Evolutionary conservation across 2,888 invertebrate species (phyloP).

Genomic region (Doris montereyensis): DNA sequence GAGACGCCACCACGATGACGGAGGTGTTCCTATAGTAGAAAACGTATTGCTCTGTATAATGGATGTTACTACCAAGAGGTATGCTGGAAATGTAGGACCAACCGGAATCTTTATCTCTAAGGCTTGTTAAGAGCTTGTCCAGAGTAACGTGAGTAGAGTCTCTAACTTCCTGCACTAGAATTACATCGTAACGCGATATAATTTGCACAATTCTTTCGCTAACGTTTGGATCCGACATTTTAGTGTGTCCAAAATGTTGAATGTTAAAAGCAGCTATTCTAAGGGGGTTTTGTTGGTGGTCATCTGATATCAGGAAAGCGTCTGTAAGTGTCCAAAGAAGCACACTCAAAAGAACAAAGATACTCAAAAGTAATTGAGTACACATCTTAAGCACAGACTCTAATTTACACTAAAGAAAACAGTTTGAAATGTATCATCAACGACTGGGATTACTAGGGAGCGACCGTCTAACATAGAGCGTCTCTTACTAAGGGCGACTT

Average conservation of each 20-base stretch:
- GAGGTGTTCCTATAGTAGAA: not conserved
- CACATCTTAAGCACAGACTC: too few species aligned
- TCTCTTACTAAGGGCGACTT: too few species aligned
- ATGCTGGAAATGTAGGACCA: not conserved
- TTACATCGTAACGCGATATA: not conserved
- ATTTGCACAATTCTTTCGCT: not conserved
- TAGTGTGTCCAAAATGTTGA: not conserved
- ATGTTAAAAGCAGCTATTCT: not conserved
- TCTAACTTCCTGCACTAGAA: not conserved
- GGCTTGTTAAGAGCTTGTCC: not conserved
- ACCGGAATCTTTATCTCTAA: not conserved
- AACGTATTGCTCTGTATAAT: not conserved
- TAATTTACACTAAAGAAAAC: too few species aligned
- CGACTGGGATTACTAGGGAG: too few species aligned
- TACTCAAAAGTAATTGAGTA: too few species aligned
- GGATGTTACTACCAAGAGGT: not conserved
- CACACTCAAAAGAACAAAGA: too few species aligned
- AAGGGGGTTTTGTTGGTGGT: not conserved
- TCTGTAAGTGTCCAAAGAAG: too few species aligned
- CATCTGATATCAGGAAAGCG: not conserved
- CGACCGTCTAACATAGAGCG: too few species aligned
- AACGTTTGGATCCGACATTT: not conserved
- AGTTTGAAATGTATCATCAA: too few species aligned
- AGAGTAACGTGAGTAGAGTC: not conserved
- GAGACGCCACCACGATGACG: not conserved